Evolutionary conservation across 1,140 invertebrate genomes (phyloP).

Genomic region (Saxidomus purpurata): DNA sequence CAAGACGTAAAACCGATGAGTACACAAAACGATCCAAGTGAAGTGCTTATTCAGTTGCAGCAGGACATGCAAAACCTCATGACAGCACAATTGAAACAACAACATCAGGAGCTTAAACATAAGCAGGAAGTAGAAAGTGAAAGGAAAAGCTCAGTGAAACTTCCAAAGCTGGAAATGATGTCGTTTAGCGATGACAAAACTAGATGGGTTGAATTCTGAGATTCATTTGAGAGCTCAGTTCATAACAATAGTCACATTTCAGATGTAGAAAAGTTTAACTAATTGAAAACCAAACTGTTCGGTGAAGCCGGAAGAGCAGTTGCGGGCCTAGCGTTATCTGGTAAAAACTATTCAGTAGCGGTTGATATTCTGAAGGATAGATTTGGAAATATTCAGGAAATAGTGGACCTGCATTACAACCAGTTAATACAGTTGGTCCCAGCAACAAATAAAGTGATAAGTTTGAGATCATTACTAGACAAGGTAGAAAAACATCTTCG

Average conservation of each 20-base stretch:
- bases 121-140: no score
- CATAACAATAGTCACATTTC: neutral
- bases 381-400: neutral
- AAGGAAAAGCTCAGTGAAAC: no score
- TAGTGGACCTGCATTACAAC: no score
- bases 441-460: neutral
- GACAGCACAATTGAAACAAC: no score
- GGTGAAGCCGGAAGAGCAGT: neutral
- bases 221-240: neutral
- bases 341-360: neutral
- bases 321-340: neutral
- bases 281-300: neutral
- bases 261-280: conserved; percentile 1
- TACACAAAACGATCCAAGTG: no score
- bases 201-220: neutral
- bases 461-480: neutral
- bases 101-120: no score
- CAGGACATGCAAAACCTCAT: no score
- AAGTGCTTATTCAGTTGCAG: no score
- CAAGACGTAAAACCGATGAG: no score
- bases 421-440: neutral
- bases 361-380: neutral
- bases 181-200: neutral
- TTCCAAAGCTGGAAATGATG: neutral
- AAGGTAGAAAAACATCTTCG: neutral